Percentiles rank a stretch among this genome's conserved stretches.
phyloP scores from a whole-genome alignment of 2,888 invertebrate genomes.

The Drosophila nr. fundita region DNA sequence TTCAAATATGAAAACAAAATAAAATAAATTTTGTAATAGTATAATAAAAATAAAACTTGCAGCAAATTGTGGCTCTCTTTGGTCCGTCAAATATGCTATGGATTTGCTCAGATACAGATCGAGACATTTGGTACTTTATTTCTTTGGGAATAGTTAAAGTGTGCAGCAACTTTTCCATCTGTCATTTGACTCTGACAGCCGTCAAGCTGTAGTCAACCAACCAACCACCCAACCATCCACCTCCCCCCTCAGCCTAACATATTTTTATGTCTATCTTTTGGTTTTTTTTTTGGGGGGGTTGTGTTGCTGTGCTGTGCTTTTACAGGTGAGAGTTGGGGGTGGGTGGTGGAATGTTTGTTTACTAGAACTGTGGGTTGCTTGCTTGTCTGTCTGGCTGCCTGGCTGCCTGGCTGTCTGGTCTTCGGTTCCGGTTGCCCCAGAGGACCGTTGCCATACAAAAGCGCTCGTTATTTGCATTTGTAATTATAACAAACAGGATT shows the following conservation, averaged over 20 bases:
- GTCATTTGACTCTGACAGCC: slow-evolving; percentile 63
- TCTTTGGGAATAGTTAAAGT: slow-evolving; percentile 10
- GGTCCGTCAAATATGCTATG: not conserved
- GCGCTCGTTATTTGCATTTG: slow-evolving; percentile 83
- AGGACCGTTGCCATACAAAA: slow-evolving; percentile 66
- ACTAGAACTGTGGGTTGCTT: slow-evolving; percentile 36
- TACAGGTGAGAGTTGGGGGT: slow-evolving; percentile 54
- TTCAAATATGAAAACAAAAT: not conserved
- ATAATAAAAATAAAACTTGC: not conserved
- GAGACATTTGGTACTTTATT: slow-evolving; percentile 1
- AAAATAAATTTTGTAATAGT: not conserved
- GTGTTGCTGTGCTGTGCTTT: slow-evolving; percentile 67
- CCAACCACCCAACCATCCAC: not conserved
- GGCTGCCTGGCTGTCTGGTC: slow-evolving; percentile 44
- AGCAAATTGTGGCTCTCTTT: not conserved
- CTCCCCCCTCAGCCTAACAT: slow-evolving; percentile 17
- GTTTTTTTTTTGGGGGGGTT: slow-evolving; percentile 16
- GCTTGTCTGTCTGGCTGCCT: slow-evolving; percentile 27
- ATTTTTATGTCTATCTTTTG: slow-evolving; percentile 50
- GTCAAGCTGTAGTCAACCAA: slow-evolving; percentile 38
- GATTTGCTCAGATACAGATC: not conserved
- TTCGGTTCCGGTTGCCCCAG: slow-evolving; percentile 52
- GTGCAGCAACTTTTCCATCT: slow-evolving; percentile 40
- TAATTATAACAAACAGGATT: slow-evolving; percentile 84
- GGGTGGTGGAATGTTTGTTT: slow-evolving; percentile 51